Percentiles rank a stretch among this genome's conserved stretches.
Evolutionary conservation across 2,888 invertebrate species (phyloP).

Genomic region (Epirrita christyi): DNA sequence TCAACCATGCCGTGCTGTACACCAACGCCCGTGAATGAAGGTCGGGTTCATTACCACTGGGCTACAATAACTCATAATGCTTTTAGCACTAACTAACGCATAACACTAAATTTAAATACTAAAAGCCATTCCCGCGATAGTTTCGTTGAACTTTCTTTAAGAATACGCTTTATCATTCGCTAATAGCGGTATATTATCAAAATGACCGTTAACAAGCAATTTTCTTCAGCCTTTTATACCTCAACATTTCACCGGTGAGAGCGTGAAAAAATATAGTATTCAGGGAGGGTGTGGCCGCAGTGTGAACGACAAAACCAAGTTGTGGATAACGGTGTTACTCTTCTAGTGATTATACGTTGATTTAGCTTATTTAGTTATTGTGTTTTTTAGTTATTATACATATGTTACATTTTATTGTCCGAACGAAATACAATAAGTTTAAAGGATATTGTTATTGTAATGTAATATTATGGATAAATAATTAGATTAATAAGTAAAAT

Average conservation of each 20-base stretch:
- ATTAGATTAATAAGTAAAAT: no score
- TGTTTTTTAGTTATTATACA: no score
- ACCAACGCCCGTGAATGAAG: neutral
- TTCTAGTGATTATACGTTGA: no score
- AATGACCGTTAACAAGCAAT: constrained; percentile 41
- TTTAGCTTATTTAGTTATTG: no score
- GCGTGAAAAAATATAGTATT: constrained; percentile 40
- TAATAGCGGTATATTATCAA: constrained; percentile 38
- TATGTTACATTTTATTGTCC: no score
- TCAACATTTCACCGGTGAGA: constrained; percentile 29
- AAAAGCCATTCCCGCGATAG: constrained; percentile 11
- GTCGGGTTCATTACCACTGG: neutral
- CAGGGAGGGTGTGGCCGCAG: constrained; percentile 20
- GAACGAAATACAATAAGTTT: no score
- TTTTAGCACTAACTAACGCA: constrained; percentile 14
- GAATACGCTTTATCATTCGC: constrained; percentile 21
- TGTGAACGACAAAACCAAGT: constrained; percentile 18
- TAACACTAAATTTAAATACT: constrained; percentile 13
- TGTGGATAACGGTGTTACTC: no score
- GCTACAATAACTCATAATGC: constrained; percentile 9
- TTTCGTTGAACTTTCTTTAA: constrained; percentile 13
- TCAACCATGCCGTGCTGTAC: no score
- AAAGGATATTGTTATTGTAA: no score
- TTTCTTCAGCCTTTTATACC: constrained; percentile 39
- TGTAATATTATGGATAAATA: no score